Conservation (phyloP, 2,888 invertebrate genomes). For the Diachrysia chrysitis region DNA sequence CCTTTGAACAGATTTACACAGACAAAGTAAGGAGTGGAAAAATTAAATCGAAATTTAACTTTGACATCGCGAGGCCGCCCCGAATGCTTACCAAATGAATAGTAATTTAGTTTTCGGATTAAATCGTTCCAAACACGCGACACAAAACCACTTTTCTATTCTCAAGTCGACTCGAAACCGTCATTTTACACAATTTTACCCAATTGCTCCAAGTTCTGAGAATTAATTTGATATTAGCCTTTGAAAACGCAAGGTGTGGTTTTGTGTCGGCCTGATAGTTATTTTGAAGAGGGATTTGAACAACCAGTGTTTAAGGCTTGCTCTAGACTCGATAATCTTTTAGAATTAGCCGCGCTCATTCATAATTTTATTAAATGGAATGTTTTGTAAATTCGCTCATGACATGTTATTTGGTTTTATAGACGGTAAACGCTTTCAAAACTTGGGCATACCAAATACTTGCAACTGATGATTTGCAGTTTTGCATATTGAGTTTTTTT, state of each 20-base stretch:
- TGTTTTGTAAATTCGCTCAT: constrained; percentile 59
- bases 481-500: constrained; percentile 37
- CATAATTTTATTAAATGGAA: constrained; percentile 72
- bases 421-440: constrained; percentile 55
- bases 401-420: constrained; percentile 65
- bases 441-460: constrained; percentile 29
- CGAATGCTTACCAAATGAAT: constrained; percentile 87
- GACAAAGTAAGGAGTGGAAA: constrained; percentile 59
- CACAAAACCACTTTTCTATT: constrained; percentile 88
- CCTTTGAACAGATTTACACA: constrained; percentile 47
- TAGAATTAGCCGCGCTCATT: constrained; percentile 76
- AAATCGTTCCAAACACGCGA: constrained; percentile 89
- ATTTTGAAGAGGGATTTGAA: constrained; percentile 83
- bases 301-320: constrained; percentile 82
- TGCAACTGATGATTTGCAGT: constrained; percentile 41
- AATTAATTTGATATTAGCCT: constrained; percentile 89
- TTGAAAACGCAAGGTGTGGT: constrained; percentile 89
- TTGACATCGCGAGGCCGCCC: constrained; percentile 83
- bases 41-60: constrained; percentile 80
- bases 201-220: constrained; percentile 87
- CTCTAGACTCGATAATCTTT: constrained; percentile 82
- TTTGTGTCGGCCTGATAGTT: constrained; percentile 82
- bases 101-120: constrained; percentile 88
- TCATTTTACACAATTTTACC: constrained; percentile 89
- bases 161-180: constrained; percentile 84